Conservation (phyloP, 1,140 invertebrate species). For the Leucophenga varia region DNA sequence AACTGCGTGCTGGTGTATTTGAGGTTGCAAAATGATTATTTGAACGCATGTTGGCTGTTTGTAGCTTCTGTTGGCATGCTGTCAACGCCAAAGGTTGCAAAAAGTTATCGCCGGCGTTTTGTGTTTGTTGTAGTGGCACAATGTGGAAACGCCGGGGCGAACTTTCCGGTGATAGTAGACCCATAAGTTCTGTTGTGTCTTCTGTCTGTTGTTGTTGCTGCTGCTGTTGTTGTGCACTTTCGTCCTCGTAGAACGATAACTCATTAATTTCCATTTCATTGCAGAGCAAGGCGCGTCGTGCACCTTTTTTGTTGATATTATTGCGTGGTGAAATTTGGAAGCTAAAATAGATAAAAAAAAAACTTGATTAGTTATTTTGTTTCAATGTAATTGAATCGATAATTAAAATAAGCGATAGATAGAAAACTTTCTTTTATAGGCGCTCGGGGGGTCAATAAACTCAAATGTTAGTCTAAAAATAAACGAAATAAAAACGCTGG, state of each 20-base stretch:
- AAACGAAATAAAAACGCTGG: constrained; percentile 16
- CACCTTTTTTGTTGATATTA: not conserved
- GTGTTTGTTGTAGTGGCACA: constrained; percentile 6
- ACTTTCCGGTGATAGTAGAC: constrained; percentile 46
- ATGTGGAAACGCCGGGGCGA: constrained; percentile 48
- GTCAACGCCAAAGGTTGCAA: no score
- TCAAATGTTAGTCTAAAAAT: constrained; percentile 48
- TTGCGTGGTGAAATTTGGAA: constrained; percentile 31
- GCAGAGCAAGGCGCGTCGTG: constrained; percentile 21
- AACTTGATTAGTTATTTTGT: constrained; percentile 41
- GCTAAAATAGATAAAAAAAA: constrained; percentile 17
- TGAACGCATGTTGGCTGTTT: constrained; percentile 47
- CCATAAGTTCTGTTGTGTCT: constrained; percentile 40
- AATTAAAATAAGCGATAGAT: no score
- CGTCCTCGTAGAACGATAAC: constrained; percentile 23
- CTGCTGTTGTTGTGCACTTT: constrained; percentile 22
- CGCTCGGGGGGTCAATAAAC: constrained; percentile 47
- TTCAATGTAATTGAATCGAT: no score
- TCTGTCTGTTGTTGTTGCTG: no score
- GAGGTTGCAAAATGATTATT: constrained; percentile 52
- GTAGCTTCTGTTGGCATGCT: no score
- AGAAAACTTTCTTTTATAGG: constrained; percentile 1
- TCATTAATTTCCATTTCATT: constrained; percentile 37
- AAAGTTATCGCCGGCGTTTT: not conserved
- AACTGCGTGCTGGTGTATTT: constrained; percentile 30